Base-by-base conservation (phyloP, 2,797 vertebrate species). In the Margarornis squamiger region DNA sequence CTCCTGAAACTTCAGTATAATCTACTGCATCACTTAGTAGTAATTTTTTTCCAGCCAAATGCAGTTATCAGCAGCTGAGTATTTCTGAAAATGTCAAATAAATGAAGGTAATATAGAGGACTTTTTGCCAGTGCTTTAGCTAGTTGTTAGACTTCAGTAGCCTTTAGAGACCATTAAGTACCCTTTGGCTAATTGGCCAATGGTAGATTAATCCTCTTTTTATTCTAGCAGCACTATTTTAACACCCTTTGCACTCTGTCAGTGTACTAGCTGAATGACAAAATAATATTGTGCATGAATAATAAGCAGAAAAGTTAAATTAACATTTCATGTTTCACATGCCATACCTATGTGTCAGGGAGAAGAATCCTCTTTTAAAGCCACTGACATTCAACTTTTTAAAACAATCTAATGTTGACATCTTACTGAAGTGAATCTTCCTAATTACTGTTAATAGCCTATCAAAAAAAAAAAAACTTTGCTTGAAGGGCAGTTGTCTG, bases 281-380 rank as follows among this genome's bases (percentile, higher is more conserved):
- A 98, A 98, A 98, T 98, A 98, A 98, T 98, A 98, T 97, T 97
- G 97, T 96, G 95, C 98, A 97, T 98, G 98, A 98, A 98, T 98
- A 98, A 98, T 98, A 98, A 98, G 97, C 88, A 98, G 98, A 98
- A 98, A 98, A 98, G 97, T 97, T 98, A 97, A 98, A 98, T 98
- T 98, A 98, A 97, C 97, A 98, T 98, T 98, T 98, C 97, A 98
- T 97, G 88, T 98, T 98, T 98, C 96, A 97, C 88, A 97, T 97
- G 97, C 93, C 97, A 97, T 98, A 98, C 96, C 93, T 97, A 90
- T 88, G 94, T 98, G 97, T 98, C 97, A 98, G 93, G 54, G 32
- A 88, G 66, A 97, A 95, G 91, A 96, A 96, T 41, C 67, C 95
- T 96, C 94, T 97, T 97, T 97, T 97, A 97, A 97, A 98, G 88